These are phyloP conservation scores for Orientallactaga sibirica DNA, from an alignment of 2,797 vertebrate genomes.

Conservation along the genomic window DNA sequence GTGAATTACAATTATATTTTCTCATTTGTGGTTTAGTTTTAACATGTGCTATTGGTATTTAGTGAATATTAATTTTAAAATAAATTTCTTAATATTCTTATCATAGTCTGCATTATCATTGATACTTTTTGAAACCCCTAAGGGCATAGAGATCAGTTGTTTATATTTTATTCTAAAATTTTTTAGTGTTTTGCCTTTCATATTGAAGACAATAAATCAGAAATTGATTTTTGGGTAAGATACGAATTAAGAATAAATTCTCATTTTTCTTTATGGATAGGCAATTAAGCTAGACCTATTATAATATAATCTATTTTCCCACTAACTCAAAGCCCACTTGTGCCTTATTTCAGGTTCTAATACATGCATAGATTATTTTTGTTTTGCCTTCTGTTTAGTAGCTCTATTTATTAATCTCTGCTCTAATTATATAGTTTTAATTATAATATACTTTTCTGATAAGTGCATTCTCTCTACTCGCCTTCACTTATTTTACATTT, in stretches of 20 bases:
- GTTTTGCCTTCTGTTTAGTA: no score
- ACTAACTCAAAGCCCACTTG: not conserved
- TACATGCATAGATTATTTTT: not conserved
- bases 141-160: not conserved
- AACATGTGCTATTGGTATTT: not conserved
- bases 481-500: not conserved
- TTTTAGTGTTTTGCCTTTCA: not conserved
- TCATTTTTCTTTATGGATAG: not conserved
- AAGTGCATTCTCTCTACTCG: not conserved
- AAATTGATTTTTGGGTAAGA: not conserved
- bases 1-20: not conserved
- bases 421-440: not conserved
- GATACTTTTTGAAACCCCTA: not conserved
- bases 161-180: not conserved
- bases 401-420: not conserved
- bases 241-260: not conserved
- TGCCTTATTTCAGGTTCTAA: not conserved
- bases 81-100: not conserved
- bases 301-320: not conserved
- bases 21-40: not conserved
- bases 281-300: not conserved
- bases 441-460: not conserved
- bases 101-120: not conserved
- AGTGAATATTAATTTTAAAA: not conserved
- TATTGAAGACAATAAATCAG: not conserved